These are phyloP conservation scores for Octodonta nipae DNA, from an alignment of 2,888 invertebrate genomes.

Conservation along the genomic window DNA sequence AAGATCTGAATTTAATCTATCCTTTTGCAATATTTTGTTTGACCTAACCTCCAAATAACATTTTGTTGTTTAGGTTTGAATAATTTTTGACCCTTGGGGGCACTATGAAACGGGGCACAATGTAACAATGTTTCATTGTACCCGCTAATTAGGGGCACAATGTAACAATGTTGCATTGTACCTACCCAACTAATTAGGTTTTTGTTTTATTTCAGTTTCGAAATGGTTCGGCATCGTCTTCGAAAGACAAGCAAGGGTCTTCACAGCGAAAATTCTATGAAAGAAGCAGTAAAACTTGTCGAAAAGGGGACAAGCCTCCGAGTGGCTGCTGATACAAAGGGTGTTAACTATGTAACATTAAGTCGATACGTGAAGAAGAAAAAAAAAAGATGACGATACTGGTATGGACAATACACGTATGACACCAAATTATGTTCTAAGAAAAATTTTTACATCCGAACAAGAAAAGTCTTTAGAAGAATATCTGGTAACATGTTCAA, in stretches of 20 bases:
- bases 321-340: neutral
- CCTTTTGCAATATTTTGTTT: no score
- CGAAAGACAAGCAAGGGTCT: no score
- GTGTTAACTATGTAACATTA: neutral
- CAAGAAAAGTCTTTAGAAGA: conserved; percentile 6
- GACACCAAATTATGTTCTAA: conserved; percentile 1
- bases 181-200: no score
- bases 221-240: no score
- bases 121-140: neutral
- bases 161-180: no score
- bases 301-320: neutral
- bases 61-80: no score
- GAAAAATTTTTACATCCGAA: conserved; percentile 2
- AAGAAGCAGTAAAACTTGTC: neutral
- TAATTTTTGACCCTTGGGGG: no score
- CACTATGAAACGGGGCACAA: neutral
- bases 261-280: no score
- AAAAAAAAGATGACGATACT: neutral
- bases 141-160: neutral
- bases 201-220: no score
- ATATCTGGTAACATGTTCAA: conserved; percentile 8
- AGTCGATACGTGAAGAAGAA: neutral
- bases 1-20: no score
- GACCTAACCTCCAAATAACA: no score
- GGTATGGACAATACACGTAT: neutral